These are phyloP conservation scores for Bradypodion ventrale DNA, from an alignment of 2,797 vertebrate genomes.

Conservation along the genomic window DNA sequence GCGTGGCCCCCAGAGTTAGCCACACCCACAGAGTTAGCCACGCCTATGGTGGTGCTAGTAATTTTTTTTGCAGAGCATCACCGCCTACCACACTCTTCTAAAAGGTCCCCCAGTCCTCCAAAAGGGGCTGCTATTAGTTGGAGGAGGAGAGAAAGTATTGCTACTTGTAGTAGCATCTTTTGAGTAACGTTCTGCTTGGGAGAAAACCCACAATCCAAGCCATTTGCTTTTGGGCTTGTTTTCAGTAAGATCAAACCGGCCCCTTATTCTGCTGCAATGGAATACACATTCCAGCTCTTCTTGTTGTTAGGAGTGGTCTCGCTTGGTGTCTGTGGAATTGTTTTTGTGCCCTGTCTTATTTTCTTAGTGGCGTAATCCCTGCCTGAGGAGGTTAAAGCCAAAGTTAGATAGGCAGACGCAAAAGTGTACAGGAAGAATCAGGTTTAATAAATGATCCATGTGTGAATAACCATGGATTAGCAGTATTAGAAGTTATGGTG, in stretches of 20 bases:
- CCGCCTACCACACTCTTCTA: not conserved
- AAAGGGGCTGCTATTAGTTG: not conserved
- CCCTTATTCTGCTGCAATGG: not conserved
- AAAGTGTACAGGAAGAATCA: not conserved
- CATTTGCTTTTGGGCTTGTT: accelerated
- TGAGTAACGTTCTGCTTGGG: not conserved
- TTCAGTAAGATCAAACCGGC: not conserved
- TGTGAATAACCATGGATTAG: not conserved
- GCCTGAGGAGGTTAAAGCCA: not conserved
- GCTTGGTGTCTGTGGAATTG: not conserved
- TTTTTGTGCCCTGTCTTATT: not conserved
- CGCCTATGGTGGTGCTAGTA: no score
- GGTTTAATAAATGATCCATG: not conserved
- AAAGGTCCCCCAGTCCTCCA: not conserved
- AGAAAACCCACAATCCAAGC: slow-evolving; percentile 7
- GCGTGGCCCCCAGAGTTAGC: no score
- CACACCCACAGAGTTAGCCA: no score
- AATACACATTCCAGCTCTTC: not conserved
- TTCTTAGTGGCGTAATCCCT: not conserved
- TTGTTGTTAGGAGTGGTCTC: not conserved
- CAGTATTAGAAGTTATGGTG: not conserved
- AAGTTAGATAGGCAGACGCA: not conserved
- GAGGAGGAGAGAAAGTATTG: not conserved
- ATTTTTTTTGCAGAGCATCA: no score
- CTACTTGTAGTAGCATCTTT: not conserved